Base-by-base conservation (phyloP, 2,888 invertebrate species). In the Galerucella nymphaeae region DNA sequence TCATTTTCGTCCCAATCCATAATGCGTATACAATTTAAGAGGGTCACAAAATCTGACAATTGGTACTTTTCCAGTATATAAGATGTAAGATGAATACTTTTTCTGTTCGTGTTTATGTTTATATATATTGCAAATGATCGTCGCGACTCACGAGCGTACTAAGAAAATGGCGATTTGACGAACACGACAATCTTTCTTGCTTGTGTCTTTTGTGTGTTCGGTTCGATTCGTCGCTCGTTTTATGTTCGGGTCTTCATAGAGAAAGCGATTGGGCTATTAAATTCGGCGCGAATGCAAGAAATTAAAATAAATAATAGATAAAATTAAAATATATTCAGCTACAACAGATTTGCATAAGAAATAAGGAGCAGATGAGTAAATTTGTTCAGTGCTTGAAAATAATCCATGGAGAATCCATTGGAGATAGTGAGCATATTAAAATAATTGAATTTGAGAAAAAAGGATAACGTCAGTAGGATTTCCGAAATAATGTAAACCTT, bases 221-320 rank as follows among this genome's bases (percentile, higher is more conserved):
- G 53, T 53, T 53, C 53, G 53, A 16, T 53, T 53, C 53, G 53
- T 53, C 18, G 53, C 53, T 53, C 48, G 48, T 48, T 48, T 48
- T 16, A 16, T 16, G 53, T 53, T 53, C 53, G 53, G 53, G 10
- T 53, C 10, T 53, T 53, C 11, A 16, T 53, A 2, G 53, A 16
- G 45, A 18, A 53, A 10, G 16, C 18, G 10, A 53, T 53, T 53
- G 53, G 53, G n/a, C 16, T 10, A n/a, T n/a, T 48, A 48, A 5
- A 6, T 48, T 48, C 42, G 30, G 30, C 30, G 30, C 30, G 30
- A 30, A 30, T 8, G 30, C 30, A 4, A 14, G 48, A 14, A n/a
- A 5, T 45, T 11, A 4, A 45, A 45, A 13, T 45, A 45, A 45
- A 45, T 23, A 30, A 30, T 30, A 6, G 5, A 30, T 30, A 8